Conservation (phyloP, 1,140 invertebrate species). For the Rhyzopertha dominica region DNA sequence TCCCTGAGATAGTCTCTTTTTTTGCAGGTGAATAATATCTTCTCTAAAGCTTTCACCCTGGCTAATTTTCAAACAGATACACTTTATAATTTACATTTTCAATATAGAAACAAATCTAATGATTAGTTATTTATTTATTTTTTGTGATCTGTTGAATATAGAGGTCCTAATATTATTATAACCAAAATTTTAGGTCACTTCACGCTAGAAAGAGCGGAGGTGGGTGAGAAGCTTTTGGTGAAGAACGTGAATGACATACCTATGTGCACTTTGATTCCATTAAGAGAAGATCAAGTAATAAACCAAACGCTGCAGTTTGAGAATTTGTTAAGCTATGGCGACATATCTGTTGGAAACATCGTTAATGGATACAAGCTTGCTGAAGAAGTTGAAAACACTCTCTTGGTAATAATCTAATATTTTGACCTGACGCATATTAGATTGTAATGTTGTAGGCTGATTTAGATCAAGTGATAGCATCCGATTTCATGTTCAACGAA, state of each 20-base stretch:
- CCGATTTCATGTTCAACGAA: conserved; percentile 37
- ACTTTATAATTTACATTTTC: no score
- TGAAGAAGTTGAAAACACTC: conserved; percentile 29
- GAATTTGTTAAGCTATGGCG: conserved; percentile 13
- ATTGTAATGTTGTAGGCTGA: conserved; percentile 24
- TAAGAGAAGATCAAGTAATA: conserved; percentile 31
- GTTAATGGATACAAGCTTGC: conserved; percentile 34
- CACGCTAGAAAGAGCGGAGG: conserved; percentile 24
- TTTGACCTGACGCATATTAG: conserved; percentile 7
- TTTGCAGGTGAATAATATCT: no score
- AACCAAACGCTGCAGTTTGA: conserved; percentile 13
- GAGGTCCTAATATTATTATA: no score
- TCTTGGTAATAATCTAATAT: conserved; percentile 28
- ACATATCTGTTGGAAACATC: conserved; percentile 28
- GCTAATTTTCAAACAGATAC: no score
- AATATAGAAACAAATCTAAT: no score
- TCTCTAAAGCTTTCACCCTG: no score
- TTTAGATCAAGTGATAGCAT: conserved; percentile 28
- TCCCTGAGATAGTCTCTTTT: no score
- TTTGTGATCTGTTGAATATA: no score
- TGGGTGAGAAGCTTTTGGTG: conserved; percentile 25
- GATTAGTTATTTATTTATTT: no score
- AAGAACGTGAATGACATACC: conserved; percentile 34
- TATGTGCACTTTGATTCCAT: conserved; percentile 28
- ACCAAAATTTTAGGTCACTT: conserved; percentile 22